Conservation (phyloP, 2,888 invertebrate species). For the Chironomus riparius region DNA sequence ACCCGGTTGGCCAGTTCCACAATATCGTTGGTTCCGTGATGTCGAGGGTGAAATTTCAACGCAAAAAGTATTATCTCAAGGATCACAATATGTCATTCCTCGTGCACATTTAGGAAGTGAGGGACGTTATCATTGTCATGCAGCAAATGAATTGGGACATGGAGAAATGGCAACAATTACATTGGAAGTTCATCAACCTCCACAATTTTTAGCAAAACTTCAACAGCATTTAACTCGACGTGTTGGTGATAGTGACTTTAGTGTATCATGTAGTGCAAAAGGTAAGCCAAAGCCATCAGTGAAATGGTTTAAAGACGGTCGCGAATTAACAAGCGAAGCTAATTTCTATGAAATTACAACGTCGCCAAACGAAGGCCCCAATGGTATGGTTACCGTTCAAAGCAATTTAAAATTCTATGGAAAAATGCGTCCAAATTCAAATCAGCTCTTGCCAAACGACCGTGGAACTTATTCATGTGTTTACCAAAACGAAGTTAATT, state of each 20-base stretch:
- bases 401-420: slow-evolving; percentile 74
- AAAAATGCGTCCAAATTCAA: slow-evolving; percentile 63
- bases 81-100: slow-evolving; percentile 75
- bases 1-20: slow-evolving; percentile 87
- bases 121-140: slow-evolving; percentile 83
- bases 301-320: slow-evolving; percentile 78
- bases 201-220: slow-evolving; percentile 71
- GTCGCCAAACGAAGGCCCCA: slow-evolving; percentile 64
- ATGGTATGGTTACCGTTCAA: slow-evolving; percentile 72
- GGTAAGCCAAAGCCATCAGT: slow-evolving; percentile 81
- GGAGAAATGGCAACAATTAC: slow-evolving; percentile 76
- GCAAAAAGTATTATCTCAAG: slow-evolving; percentile 63
- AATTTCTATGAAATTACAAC: slow-evolving; percentile 75
- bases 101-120: slow-evolving; percentile 78
- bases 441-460: slow-evolving; percentile 72
- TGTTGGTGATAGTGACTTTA: slow-evolving; percentile 69
- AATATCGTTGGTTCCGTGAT: slow-evolving; percentile 82
- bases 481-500: slow-evolving; percentile 83
- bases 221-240: slow-evolving; percentile 73
- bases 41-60: slow-evolving; percentile 51
- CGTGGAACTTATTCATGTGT: slow-evolving; percentile 80
- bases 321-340: slow-evolving; percentile 65
- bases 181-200: slow-evolving; percentile 80
- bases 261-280: slow-evolving; percentile 73
- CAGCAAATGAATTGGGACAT: slow-evolving; percentile 79